A percentile compares a stretch with the other conserved stretches of the same genome.
These are phyloP conservation scores for Stichopus chloronotus DNA, from an alignment of 35 echinoderm and acorn worm genomes.

Conservation along the genomic window DNA sequence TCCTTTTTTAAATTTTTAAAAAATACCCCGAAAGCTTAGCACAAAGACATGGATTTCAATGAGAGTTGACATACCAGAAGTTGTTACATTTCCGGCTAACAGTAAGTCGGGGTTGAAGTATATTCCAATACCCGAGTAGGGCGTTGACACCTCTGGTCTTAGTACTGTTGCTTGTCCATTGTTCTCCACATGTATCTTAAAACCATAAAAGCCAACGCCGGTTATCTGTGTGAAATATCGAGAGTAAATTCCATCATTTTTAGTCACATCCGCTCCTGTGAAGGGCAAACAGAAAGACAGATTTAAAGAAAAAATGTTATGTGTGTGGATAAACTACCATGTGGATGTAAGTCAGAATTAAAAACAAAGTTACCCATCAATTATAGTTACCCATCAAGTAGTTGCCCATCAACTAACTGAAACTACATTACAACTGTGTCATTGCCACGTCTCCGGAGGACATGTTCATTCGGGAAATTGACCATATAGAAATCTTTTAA, in stretches of 20 bases:
- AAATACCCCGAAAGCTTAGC: too few species aligned
- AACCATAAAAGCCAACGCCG: conserved; percentile 2
- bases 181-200: conserved; percentile 36
- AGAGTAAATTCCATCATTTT: conserved; percentile 37
- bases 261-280: conserved; percentile 26
- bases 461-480: too few species aligned
- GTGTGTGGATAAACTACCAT: too few species aligned
- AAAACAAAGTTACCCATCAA: too few species aligned
- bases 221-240: conserved; percentile 21
- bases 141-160: neutral
- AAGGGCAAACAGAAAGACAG: neutral
- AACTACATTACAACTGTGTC: too few species aligned
- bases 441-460: too few species aligned
- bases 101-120: conserved; percentile 1
- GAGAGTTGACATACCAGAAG: neutral
- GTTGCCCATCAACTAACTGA: too few species aligned
- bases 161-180: conserved; percentile 29
- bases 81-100: conserved; percentile 7
- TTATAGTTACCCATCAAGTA: too few species aligned
- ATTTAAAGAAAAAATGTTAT: too few species aligned
- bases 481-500: too few species aligned
- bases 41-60: neutral
- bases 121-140: neutral
- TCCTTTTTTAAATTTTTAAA: too few species aligned
- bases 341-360: too few species aligned